Evolutionary conservation across 1,140 invertebrate species (phyloP), one percentile per base, ranked within the genome.

Genomic region (Muscidifurax raptorellus): DNA sequence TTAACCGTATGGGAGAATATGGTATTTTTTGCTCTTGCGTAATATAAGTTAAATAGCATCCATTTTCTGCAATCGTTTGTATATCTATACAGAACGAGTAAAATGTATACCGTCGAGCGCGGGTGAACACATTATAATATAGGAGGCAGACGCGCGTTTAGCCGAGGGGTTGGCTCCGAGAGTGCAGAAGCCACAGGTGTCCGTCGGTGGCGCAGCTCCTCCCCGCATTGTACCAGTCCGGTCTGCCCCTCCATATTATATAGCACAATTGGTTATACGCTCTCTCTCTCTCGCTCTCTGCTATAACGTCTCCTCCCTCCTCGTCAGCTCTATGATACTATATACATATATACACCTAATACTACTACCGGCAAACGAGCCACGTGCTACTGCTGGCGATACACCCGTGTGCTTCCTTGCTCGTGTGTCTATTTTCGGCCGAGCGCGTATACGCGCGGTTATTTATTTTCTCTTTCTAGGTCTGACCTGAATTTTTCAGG

Each of bases 101-200:
- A n/a, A n/a, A n/a, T n/a, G n/a, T n/a, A n/a, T n/a, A n/a, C n/a
- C n/a, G 44, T 47, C 36, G 36, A 3, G 36, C 9, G 36, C 36
- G 9, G 3, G 36, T 40, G 9, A 3, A 40, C 36, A 40, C 36
- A 40, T 9, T 47, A 59, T n/a, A 47, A 47, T 18, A 47, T 2
- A 18, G 44, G 22, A 84, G 30, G 3, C 77, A 22, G 47, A 82
- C 75, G 80, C 59, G 28, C 66, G 44, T 80, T 27, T 71, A 77
- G 77, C 27, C 84, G 87, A 75, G 87, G 74, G 83, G 85, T 80
- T 88, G 76, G 86, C 66, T 30, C 66, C 10, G 1, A 12, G 64
- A 27, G 10, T 18, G 80, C 47, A 76, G 76, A 85, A 84, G 87
- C 90, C 80, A 90, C 90, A 90, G 88, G 89, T 90, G 87, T 86